These are phyloP conservation scores for Acronicta alni DNA, from an alignment of 2,888 invertebrate species.

Conservation along the genomic window DNA sequence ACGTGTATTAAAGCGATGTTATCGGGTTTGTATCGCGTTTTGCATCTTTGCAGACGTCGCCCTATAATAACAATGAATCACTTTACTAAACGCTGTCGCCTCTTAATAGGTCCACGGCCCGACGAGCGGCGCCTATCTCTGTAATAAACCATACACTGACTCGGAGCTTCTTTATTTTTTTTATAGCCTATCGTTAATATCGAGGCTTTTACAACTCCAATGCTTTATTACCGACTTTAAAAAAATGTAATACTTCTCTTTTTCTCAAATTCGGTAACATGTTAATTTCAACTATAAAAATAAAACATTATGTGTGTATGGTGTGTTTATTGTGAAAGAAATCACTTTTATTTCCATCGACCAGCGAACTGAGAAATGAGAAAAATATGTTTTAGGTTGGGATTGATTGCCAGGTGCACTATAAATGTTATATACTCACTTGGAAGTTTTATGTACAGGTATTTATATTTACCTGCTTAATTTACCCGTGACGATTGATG, in stretches of 20 bases:
- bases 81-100: slow-evolving; percentile 4
- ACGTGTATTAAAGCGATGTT: too few relatives aligned
- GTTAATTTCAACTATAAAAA: slow-evolving; percentile 84
- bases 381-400: slow-evolving; percentile 7
- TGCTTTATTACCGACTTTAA: slow-evolving; percentile 81
- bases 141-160: slow-evolving; percentile 80
- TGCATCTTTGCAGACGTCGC: too few relatives aligned
- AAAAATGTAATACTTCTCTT: slow-evolving; percentile 62
- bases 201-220: slow-evolving; percentile 80
- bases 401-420: not conserved
- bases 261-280: slow-evolving; percentile 79
- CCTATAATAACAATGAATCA: too few relatives aligned
- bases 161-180: slow-evolving; percentile 81
- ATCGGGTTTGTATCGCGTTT: too few relatives aligned
- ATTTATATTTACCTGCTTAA: too few relatives aligned
- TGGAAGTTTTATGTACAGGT: too few relatives aligned
- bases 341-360: slow-evolving; percentile 44
- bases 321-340: slow-evolving; percentile 52
- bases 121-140: slow-evolving; percentile 77
- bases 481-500: too few relatives aligned
- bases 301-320: slow-evolving; percentile 64
- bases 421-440: not conserved
- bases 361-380: slow-evolving; percentile 12
- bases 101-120: slow-evolving; percentile 36
- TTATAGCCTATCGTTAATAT: slow-evolving; percentile 86